Evolutionary conservation across 92 coral and sea anemone genomes (phyloP).

Genomic region (Porites cylindrica): DNA sequence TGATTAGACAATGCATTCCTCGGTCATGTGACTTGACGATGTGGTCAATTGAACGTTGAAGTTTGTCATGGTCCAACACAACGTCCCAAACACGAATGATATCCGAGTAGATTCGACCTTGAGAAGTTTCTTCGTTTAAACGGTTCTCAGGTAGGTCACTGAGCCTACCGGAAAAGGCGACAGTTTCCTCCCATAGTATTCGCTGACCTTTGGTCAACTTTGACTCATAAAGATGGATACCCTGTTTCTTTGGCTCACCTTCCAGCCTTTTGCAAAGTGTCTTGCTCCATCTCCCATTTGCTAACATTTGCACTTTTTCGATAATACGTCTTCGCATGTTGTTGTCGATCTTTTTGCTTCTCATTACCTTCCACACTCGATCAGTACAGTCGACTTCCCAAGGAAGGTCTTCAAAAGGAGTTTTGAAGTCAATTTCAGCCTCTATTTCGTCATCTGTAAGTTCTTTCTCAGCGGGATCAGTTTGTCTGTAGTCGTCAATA

Average conservation of each 20-base stretch:
- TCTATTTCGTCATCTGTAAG: conserved; percentile 30
- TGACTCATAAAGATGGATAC: conserved; percentile 81
- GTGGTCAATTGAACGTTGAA: conserved; percentile 79
- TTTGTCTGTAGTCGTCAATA: background rate
- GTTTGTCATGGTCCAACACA: conserved; percentile 80
- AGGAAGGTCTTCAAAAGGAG: conserved; percentile 85
- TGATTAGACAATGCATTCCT: conserved; percentile 90
- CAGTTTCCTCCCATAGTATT: conserved; percentile 91
- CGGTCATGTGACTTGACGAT: conserved; percentile 90
- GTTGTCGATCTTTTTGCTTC: conserved; percentile 62
- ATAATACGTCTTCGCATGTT: conserved; percentile 62
- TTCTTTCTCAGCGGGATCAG: background rate
- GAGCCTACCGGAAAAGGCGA: conserved; percentile 93
- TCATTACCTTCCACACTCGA: conserved; percentile 84
- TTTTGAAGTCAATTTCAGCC: conserved; percentile 46
- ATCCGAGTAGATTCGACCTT: conserved; percentile 88
- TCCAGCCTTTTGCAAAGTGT: conserved; percentile 81
- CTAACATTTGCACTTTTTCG: conserved; percentile 82
- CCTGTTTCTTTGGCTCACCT: conserved; percentile 77
- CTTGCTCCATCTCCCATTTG: conserved; percentile 89
- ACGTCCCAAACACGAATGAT: conserved; percentile 98
- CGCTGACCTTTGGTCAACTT: conserved; percentile 79
- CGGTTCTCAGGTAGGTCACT: conserved; percentile 81
- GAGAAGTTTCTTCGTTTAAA: conserved; percentile 21
- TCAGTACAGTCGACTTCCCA: conserved; percentile 99